phyloP scores from a whole-genome alignment of 2,113 vertebrate species.

The Nyctereutes procyonoides region DNA sequence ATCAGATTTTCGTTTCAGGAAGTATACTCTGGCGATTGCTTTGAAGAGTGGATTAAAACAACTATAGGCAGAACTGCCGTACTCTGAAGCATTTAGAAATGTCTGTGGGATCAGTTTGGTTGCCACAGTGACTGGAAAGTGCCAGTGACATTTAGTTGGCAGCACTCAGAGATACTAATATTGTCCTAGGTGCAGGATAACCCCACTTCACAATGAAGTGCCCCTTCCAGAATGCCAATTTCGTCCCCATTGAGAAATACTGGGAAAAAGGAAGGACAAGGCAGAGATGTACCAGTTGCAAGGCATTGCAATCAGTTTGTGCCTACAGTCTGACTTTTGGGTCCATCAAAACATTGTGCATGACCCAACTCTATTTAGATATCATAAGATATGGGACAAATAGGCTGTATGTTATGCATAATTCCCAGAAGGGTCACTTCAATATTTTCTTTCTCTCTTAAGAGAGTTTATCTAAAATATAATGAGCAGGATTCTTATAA shows the following conservation, averaged over 20 bases:
- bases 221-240: not conserved
- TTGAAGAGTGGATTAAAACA: not conserved
- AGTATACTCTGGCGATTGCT: constrained; percentile 3
- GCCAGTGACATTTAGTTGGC: not conserved
- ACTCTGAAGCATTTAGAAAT: not conserved
- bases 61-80: not conserved
- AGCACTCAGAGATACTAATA: not conserved
- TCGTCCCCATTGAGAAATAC: not conserved
- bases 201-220: not conserved
- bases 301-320: not conserved
- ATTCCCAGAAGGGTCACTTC: not conserved
- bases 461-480: constrained; percentile 49
- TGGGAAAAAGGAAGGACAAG: not conserved
- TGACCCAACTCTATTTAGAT: not conserved
- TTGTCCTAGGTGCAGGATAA: not conserved
- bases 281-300: not conserved
- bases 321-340: not conserved
- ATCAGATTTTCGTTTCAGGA: not conserved
- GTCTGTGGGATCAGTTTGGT: not conserved
- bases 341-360: not conserved
- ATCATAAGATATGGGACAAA: not conserved
- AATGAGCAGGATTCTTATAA: not conserved
- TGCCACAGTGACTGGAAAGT: not conserved
- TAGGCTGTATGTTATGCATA: not conserved
- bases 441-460: not conserved